phyloP scores from a whole-genome alignment of 2,888 invertebrate species.

The Ornithoptera priamus region DNA sequence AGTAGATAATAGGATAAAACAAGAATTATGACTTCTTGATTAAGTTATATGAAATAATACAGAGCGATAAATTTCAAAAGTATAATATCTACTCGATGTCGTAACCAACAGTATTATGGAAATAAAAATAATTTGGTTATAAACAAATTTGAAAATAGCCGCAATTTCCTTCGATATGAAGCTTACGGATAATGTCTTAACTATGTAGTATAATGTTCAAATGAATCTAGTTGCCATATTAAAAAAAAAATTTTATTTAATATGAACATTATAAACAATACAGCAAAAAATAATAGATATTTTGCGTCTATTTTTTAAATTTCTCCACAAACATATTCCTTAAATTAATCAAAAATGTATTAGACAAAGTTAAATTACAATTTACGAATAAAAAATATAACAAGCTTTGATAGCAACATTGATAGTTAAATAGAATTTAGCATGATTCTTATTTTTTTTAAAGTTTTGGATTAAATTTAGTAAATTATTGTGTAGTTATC shows the following conservation, averaged over 20 bases:
- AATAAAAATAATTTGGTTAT: not conserved
- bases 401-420: no score
- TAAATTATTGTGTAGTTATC: no score
- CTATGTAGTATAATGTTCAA: not conserved
- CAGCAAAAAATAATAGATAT: not conserved
- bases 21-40: not conserved
- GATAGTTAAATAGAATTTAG: not conserved
- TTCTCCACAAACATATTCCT: not conserved
- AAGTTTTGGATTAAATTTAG: not conserved
- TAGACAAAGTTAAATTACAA: not conserved
- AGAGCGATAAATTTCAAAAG: not conserved
- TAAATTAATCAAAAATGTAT: not conserved
- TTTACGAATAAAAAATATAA: not conserved
- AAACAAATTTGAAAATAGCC: not conserved
- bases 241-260: not conserved
- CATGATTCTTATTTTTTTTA: not conserved
- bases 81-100: constrained; percentile 2
- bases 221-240: not conserved
- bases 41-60: not conserved
- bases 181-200: not conserved
- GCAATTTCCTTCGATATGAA: not conserved
- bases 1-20: constrained; percentile 2
- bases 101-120: constrained; percentile 14
- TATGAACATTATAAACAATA: not conserved
- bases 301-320: not conserved